Base-by-base conservation (phyloP, 2,113 vertebrate species). In the Myotis davidii region DNA sequence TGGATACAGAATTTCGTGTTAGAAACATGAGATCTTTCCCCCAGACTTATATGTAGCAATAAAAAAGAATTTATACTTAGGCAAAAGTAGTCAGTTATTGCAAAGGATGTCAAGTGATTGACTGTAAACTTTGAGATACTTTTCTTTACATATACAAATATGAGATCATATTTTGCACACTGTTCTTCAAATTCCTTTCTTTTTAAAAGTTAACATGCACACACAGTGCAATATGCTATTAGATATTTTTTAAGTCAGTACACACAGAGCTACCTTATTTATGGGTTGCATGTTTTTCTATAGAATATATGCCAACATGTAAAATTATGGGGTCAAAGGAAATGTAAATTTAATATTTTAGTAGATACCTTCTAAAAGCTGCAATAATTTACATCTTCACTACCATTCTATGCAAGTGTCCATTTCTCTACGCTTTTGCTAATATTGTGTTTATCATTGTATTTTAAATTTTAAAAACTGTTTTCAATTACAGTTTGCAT, bases 281-380 rank as follows among this genome's bases (percentile, higher is more conserved):
- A 77, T 69, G 34, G 6, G 2, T 76, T 65, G 18, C 4, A 56
- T 82, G 29, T 67, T 83, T 91, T 91, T 52, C 85, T 79, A 4
- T 73, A 42, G 73, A 85, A 52, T 77, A 67, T 11, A 61, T 84
- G 76, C 18, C 67, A 77, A 39, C 42, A 42, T 78, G 39, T 73
- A 54, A 83, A 77, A 67, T 83, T 78, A 65, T 34, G 8, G 23
- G 18, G 20, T 59, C 61, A 95, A 78, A 69, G 37, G 67, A 65
- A 94, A 25, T 25, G 13, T 50, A 85, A 17, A 50, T 78, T 85
- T 91, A 67, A 23, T 72, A 52, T 91, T 91, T 89, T 37, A 86
- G 5, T 83, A 84, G 37, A 56, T 83, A 21, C 59, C 3, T 84
- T 90, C 61, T 65, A 48, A 70, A 59, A 37, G 9, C 91, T 32